A percentile compares a stretch with the other conserved stretches of the same genome.
Conservation (phyloP, 2,113 vertebrate species). For the Tetraodon nigroviridis region DNA sequence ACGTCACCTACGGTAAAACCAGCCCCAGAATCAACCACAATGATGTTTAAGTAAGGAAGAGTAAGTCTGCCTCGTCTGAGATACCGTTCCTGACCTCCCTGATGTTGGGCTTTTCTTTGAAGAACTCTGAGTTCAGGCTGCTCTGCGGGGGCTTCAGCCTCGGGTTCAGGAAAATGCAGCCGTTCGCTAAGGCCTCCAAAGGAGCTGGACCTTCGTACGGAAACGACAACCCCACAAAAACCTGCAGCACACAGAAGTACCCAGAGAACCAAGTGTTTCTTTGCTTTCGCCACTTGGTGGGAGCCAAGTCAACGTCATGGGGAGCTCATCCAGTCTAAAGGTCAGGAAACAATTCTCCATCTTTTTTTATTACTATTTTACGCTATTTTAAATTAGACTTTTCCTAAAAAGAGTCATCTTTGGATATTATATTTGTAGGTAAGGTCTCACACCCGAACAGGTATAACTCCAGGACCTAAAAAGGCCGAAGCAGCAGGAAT, state of each 20-base stretch:
- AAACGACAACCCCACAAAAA: conserved; percentile 86
- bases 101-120: conserved; percentile 87
- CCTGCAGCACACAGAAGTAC: conserved; percentile 54
- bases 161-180: conserved; percentile 87
- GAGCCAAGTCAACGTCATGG: conserved; percentile 10
- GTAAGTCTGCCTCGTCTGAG: no score
- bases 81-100: conserved; percentile 74
- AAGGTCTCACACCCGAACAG: no score
- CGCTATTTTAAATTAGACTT: no score
- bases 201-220: conserved; percentile 89
- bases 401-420: no score
- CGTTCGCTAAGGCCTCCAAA: conserved; percentile 88
- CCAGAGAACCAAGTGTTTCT: neutral
- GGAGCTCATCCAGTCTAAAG: neutral
- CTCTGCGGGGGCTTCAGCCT: conserved; percentile 85
- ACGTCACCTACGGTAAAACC: conserved; percentile 76
- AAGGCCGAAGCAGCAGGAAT: neutral
- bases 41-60: no score
- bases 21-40: neutral
- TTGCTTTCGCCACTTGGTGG: conserved; percentile 25
- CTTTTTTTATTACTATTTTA: no score
- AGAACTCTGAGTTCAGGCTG: conserved; percentile 88
- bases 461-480: neutral
- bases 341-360: no score
- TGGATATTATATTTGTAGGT: no score